Evolutionary conservation across 2,888 invertebrate genomes (phyloP), one percentile per base, ranked within the genome.

Genomic region (Calliopum simillimum): DNA sequence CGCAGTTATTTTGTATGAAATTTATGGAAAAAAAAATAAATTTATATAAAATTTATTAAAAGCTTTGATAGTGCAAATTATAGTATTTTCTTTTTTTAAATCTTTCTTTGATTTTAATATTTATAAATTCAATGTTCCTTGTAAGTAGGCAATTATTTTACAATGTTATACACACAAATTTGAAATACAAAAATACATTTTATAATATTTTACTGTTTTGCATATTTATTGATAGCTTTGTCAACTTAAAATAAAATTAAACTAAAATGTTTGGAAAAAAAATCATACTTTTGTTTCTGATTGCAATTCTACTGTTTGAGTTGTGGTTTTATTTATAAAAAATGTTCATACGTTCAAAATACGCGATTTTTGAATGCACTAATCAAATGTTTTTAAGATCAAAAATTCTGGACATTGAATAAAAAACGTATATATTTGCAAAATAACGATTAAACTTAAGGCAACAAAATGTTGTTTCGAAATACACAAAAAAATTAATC

Each of bases 171-270:
- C 14, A 4, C 51, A 51, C 21, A 11, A 16, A n/a, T 11, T 21
- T 33, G 58, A 21, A n/a, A n/a, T 58, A 58, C 41, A 58, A 58
- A 58, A 58, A 58, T 58, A 58, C 25, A 23, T 33, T 58, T 21
- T 49, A 49, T 49, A n/a, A 5, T n/a, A 1, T 49, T 19, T 49
- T 49, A 49, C 19, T 49, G 6, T 13, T 11, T 19, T n/a, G 21
- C 16, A n/a, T 51, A 51, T 13, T 51, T 51, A 12, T 2, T 53
- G 11, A 16, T 19, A 13, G 53, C 23, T 51, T 51, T 1, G 21
- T 53, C 53, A 19, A 21, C 23, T 53, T 53, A 19, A 8, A 53
- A 53, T 12, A 53, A 53, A 12, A 11, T 53, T 23, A 53, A 53
- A 2, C 53, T 23, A 23, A 4, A 53, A 53, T 21, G 19, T n/a